phyloP scores from a whole-genome alignment of 2,113 vertebrate species.

The Climacteris rufus region DNA sequence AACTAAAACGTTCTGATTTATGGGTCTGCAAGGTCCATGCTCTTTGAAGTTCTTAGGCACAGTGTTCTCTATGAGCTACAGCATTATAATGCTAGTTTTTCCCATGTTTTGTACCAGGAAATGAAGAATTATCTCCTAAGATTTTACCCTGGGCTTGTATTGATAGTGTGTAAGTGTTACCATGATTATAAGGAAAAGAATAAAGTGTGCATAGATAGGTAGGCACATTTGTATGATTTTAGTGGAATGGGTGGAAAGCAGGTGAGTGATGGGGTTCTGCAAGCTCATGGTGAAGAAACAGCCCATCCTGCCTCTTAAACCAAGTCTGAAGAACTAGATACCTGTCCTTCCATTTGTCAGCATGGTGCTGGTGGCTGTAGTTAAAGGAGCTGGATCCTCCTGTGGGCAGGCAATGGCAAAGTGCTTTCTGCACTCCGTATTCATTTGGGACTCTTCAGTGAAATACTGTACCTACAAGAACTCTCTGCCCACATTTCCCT shows the following conservation, averaged over 20 bases:
- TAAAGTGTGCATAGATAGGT: not conserved
- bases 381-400: not conserved
- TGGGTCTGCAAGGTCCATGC: not conserved
- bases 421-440: not conserved
- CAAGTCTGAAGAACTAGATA: not conserved
- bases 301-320: not conserved
- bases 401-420: not conserved
- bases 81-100: not conserved
- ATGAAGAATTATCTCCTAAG: not conserved
- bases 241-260: not conserved
- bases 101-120: not conserved
- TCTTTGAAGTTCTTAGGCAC: not conserved
- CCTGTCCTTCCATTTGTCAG: not conserved
- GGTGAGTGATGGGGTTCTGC: not conserved
- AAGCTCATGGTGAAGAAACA: not conserved
- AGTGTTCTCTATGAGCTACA: not conserved
- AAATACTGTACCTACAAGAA: not conserved
- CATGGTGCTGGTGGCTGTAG: not conserved
- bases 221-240: not conserved
- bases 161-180: not conserved
- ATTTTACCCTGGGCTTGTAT: not conserved
- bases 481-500: not conserved
- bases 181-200: not conserved
- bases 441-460: not conserved
- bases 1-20: not conserved